These are phyloP conservation scores for Delichon dasypus DNA, from an alignment of 2,797 vertebrate genomes.

Conservation along the genomic window DNA sequence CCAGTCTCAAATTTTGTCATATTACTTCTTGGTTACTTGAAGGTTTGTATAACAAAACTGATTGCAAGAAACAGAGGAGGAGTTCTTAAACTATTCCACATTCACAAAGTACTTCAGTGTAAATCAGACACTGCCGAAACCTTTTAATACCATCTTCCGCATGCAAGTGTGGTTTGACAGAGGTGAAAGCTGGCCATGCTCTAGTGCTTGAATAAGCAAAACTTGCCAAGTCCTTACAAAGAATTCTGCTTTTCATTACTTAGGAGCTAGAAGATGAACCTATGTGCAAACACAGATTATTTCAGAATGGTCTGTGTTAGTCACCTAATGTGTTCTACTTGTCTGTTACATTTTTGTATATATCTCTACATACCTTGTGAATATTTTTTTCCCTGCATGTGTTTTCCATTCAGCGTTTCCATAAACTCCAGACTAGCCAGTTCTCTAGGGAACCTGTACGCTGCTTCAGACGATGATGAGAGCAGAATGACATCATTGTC, in stretches of 20 bases:
- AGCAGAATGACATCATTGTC: conserved; percentile 67
- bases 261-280: not conserved
- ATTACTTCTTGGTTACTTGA: not conserved
- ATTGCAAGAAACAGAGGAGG: not conserved
- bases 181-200: not conserved
- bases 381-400: conserved; percentile 59
- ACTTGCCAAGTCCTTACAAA: not conserved
- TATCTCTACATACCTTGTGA: conserved; percentile 41
- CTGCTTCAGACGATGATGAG: conserved; percentile 77
- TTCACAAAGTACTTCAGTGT: not conserved
- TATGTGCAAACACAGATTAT: not conserved
- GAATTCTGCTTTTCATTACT: not conserved
- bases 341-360: not conserved
- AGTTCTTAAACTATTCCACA: not conserved
- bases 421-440: conserved; percentile 90
- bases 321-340: conserved; percentile 36
- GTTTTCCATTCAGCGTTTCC: conserved; percentile 79
- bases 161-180: not conserved
- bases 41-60: not conserved
- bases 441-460: conserved; percentile 91
- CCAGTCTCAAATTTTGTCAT: not conserved
- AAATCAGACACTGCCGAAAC: not conserved
- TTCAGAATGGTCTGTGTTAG: conserved; percentile 35
- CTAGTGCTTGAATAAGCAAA: not conserved
- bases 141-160: not conserved